Evolutionary conservation across 2,797 vertebrate genomes (phyloP), one percentile per base, ranked within the genome.

Genomic region (Morus bassanus): DNA sequence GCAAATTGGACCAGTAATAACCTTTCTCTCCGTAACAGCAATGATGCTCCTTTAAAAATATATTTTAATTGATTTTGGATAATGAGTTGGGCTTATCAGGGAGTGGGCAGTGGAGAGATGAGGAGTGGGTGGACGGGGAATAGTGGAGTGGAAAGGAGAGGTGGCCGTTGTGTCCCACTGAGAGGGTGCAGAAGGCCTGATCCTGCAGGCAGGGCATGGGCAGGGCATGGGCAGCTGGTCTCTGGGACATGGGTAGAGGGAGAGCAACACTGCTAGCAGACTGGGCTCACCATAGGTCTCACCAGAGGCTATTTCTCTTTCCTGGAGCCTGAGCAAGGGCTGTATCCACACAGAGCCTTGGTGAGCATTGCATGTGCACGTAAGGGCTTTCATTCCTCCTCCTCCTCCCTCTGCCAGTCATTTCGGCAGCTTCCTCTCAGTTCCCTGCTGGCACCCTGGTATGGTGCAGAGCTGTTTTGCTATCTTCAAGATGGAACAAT

Each of bases 1-100:
- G 79, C 79, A 93, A 89, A 95, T 59, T 24, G 89, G 89, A 37
- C 82, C 76, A 18, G 9, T 57, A 90, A 91, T 73, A 91, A 85
- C 91, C 89, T 91, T 76, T 48, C 79, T 68, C 72, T 77, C 73
- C 1, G 0, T 31, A 45, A 30, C 69, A 63, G 65, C 82, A 54
- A 7, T 7, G 91, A 59, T 61, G 51, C 54, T 64, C 28, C 91
- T 74, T 95, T 48, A 72, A 64, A 95, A 92, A 73, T 27, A n/a
- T 25, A 12, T 77, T 89, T 74, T 51, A 73, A 81, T 87, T 68
- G 85, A 43, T 83, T 64, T 73, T 57, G 87, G 88, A 14, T 73
- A 92, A 78, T 13, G 76, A 78, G n/a, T 63, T 72, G 9, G 35
- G 61, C 61, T 89, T 64, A 30, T 30, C 24, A 3, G 64, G 75